These are phyloP conservation scores for Cynocephalus volans DNA, from an alignment of 2,113 vertebrate species.

Conservation along the genomic window DNA sequence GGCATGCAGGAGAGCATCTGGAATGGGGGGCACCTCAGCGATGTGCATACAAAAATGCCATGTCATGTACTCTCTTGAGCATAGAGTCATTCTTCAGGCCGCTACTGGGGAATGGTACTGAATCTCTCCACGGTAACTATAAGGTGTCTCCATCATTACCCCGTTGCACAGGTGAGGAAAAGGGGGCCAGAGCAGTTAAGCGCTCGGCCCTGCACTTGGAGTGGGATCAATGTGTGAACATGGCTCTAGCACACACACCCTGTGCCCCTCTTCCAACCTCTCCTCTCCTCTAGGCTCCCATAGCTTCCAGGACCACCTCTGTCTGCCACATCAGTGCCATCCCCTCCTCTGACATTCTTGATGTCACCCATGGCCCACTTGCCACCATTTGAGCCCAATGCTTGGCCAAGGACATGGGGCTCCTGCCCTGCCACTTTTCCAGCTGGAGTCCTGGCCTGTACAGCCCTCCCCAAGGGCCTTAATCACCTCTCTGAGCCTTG, in stretches of 20 bases:
- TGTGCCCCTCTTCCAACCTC: background rate
- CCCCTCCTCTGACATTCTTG: background rate
- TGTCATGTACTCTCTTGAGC: background rate
- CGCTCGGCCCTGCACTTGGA: too few species aligned
- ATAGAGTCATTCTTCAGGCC: background rate
- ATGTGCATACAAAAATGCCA: background rate
- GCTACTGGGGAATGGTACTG: background rate
- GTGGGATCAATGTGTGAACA: too few species aligned
- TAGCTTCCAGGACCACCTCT: background rate
- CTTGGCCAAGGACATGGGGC: background rate
- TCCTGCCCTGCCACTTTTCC: background rate
- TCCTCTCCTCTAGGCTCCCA: background rate
- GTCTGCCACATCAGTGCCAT: too few species aligned
- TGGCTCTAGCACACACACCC: too few species aligned
- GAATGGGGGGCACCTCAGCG: background rate
- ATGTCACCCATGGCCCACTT: background rate
- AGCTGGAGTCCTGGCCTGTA: background rate
- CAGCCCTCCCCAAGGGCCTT: background rate
- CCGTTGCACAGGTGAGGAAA: background rate
- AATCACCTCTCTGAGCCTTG: background rate
- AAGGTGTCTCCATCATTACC: too few species aligned
- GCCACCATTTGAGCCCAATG: background rate
- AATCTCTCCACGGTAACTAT: background rate
- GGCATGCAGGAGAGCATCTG: background rate
- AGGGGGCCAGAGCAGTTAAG: background rate